Evolutionary conservation across 2,888 invertebrate species (phyloP).

Genomic region (Octodonta nipae): DNA sequence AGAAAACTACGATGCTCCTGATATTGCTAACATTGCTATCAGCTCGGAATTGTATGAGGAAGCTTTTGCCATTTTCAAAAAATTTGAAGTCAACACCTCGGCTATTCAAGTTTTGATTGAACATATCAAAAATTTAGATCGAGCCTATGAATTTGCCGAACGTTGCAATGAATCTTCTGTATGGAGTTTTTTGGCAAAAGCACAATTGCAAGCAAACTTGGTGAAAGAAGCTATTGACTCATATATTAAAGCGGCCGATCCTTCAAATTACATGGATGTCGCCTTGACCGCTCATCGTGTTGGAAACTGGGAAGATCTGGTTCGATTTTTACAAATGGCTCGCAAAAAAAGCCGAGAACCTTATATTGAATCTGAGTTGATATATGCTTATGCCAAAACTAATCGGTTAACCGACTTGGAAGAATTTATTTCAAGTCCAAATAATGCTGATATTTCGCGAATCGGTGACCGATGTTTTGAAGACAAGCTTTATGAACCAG

Average conservation of each 20-base stretch:
- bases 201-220: slow-evolving; percentile 79
- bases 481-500: slow-evolving; percentile 96
- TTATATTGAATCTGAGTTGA: slow-evolving; percentile 95
- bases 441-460: slow-evolving; percentile 98
- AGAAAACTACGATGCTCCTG: slow-evolving; percentile 99
- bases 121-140: slow-evolving; percentile 90
- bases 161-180: slow-evolving; percentile 98
- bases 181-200: slow-evolving; percentile 94
- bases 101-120: slow-evolving; percentile 95
- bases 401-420: slow-evolving; percentile 93
- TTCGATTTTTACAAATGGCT: slow-evolving; percentile 85
- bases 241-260: slow-evolving; percentile 98
- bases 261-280: slow-evolving; percentile 94
- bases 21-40: slow-evolving; percentile 98
- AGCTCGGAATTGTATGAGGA: slow-evolving; percentile 95
- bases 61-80: slow-evolving; percentile 98
- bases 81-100: slow-evolving; percentile 98
- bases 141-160: slow-evolving; percentile 98
- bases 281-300: slow-evolving; percentile 86
- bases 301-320: slow-evolving; percentile 95
- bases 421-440: slow-evolving; percentile 96
- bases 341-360: slow-evolving; percentile 95
- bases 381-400: slow-evolving; percentile 97
- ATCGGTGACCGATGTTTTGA: slow-evolving; percentile 96
- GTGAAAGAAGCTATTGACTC: slow-evolving; percentile 99